Evolutionary conservation across 1,140 invertebrate genomes (phyloP), one percentile per base, ranked within the genome.

Genomic region (Drosophila tristis): DNA sequence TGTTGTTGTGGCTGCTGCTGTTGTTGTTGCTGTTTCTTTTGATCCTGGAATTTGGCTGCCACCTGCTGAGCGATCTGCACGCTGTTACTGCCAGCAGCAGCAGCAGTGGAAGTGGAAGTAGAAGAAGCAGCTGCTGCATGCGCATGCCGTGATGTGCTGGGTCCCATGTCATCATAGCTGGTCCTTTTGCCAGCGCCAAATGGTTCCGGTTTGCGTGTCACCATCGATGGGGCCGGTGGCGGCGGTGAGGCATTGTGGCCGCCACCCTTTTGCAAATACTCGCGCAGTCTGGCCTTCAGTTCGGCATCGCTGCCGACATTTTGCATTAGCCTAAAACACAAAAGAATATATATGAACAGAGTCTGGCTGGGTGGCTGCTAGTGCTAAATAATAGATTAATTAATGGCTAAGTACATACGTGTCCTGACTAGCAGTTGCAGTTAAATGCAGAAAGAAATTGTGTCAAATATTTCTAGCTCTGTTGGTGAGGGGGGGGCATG

Each of bases 81-180:
- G 6, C 50, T 57, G 9, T 65, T 60, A 11, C 51, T 26, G 4
- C 44, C 48, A 7, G 55, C 48, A 5, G 49, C 64, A 4, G 65
- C 26, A 11, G 77, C 71, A 39, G 1, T 39, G 1, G 11, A 39
- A 13, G 35, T 13, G 1, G 11, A 39, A 13, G 35, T 13, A 13
- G 4, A 39, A 39, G 35, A 11, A 7, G 50, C 50, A 26, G 56
- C 48, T 5, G 49, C 65, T 5, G 65, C 42, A 13, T 73, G 78
- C 1, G 82, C 82, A 60, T 79, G 65, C 7, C 74, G 59, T 0
- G 82, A 86, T 11, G 74, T 90, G 61, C 71, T 80, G 16, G 75
- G 59, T 57, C 77, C 58, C 59, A 77, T 63, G 29, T 45, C 44
- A 68, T 84, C 42, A 60, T 47, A 43, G 25, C 13, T 44, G 2